Evolutionary conservation across 2,888 invertebrate species (phyloP), one percentile per base, ranked within the genome.

Genomic region (Meloe dianella): DNA sequence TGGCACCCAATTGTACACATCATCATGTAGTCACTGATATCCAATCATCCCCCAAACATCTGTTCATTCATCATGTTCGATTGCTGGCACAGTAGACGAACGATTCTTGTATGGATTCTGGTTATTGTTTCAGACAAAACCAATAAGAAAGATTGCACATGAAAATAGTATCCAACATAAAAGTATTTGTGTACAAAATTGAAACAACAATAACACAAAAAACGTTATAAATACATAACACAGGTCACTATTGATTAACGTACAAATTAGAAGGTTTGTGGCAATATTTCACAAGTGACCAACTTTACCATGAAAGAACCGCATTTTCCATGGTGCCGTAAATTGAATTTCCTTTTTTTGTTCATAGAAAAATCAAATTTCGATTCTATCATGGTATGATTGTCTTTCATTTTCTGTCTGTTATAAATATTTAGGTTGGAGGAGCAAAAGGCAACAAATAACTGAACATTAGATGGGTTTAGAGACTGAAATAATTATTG

Each of bases 1-100:
- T 24, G 54, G 54, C 54, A 54, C 5, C 54, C 54, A 54, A 54
- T 54, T 22, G 10, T 7, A n/a, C n/a, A 41, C 41, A 41, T 41
- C 41, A 41, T 17, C 47, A 47, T 10, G 2, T 1, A 41, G 6
- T 1, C 8, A 41, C 35, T 7, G 4, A 41, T 17, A 24, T 47
- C 20, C 8, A 20, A 47, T 47, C 22, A 24, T 14, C 3, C 5
- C 4, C 17, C 54, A 22, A 54, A 22, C 22, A 14, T 24, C 24
- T 12, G 9, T 20, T 22, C 20, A 51, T 20, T 35, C 41, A 41
- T 41, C 41, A 47, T 20, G 20, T 47, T 47, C 2, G 20, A 47
- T 20, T 47, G 47, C 20, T 47, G 10, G 1, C 20, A 47, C 20
- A 10, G 20, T 20, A 47, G n/a, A n/a, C n/a, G n/a, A n/a, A 47